These are phyloP conservation scores for Luehdorfia chinensis DNA, from an alignment of 1,140 invertebrate species.

Conservation along the genomic window DNA sequence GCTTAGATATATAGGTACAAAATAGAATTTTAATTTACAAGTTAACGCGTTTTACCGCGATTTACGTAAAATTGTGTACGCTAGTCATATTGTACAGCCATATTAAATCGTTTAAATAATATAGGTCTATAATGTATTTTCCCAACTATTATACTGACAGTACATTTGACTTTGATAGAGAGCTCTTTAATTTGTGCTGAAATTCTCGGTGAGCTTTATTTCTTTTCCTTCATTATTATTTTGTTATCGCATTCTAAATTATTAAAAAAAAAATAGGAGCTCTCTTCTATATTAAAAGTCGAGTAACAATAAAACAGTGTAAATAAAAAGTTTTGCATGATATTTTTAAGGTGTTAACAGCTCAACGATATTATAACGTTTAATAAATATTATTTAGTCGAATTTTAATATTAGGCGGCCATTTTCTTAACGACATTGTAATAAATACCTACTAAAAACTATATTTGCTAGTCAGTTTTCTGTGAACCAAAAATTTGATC, in stretches of 20 bases:
- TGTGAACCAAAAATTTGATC: slow-evolving; percentile 16
- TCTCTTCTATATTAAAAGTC: slow-evolving; percentile 6
- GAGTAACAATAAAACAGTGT: slow-evolving; percentile 29
- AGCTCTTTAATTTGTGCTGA: slow-evolving; percentile 1
- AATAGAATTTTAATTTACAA: slow-evolving; percentile 54
- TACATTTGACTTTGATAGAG: slow-evolving; percentile 24
- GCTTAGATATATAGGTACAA: slow-evolving; percentile 35
- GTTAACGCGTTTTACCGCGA: slow-evolving; percentile 36
- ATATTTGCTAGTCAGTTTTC: slow-evolving; percentile 14
- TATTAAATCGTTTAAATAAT: slow-evolving; percentile 41
- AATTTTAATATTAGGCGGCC: slow-evolving; percentile 48
- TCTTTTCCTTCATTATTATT: background rate
- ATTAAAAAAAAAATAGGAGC: slow-evolving; percentile 2
- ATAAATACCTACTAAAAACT: slow-evolving; percentile 13
- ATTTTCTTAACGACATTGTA: slow-evolving; percentile 27
- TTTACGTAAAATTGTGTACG: slow-evolving; percentile 53
- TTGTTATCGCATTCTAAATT: too few relatives aligned
- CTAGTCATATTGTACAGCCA: slow-evolving; percentile 69
- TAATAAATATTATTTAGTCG: slow-evolving; percentile 52
- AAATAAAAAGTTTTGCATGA: slow-evolving; percentile 62
- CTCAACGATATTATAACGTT: slow-evolving; percentile 66
- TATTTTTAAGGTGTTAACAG: slow-evolving; percentile 62
- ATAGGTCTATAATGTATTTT: slow-evolving; percentile 52
- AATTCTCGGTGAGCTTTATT: background rate
- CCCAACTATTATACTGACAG: slow-evolving; percentile 53